Percentiles rank a stretch among this genome's conserved stretches.
These are phyloP conservation scores for Trinorchestia longiramus DNA, from an alignment of 1,140 invertebrate species.

Conservation along the genomic window DNA sequence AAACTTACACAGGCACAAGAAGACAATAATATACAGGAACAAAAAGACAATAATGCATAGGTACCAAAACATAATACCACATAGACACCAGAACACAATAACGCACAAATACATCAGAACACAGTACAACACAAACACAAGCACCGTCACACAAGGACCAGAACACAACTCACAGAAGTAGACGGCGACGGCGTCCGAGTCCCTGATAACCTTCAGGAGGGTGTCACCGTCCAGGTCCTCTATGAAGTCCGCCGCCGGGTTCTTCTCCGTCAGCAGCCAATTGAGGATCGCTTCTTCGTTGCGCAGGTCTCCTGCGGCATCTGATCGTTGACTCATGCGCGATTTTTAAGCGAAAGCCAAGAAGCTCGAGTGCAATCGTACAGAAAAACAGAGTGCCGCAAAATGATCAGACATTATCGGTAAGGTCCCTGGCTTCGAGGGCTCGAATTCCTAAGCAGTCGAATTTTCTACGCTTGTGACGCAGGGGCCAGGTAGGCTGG, in stretches of 20 bases:
- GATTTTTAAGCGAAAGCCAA: neutral
- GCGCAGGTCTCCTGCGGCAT: conserved; percentile 80
- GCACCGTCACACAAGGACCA: neutral
- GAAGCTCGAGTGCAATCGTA: neutral
- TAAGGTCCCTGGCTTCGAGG: too few species aligned
- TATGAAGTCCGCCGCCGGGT: conserved; percentile 70
- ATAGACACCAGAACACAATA: too few species aligned
- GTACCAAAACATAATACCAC: too few species aligned
- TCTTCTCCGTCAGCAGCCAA: conserved; percentile 78
- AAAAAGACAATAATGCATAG: too few species aligned
- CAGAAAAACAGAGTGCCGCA: neutral
- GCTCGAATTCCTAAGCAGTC: too few species aligned
- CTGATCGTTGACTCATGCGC: conserved; percentile 5
- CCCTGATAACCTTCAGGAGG: conserved; percentile 67
- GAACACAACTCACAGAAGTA: conserved; percentile 69
- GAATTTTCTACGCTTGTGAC: too few species aligned
- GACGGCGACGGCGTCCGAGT: conserved; percentile 68
- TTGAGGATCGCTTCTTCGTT: conserved; percentile 92
- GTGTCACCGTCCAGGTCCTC: conserved; percentile 70
- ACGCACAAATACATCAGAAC: neutral
- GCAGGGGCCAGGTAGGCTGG: too few species aligned
- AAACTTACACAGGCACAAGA: too few species aligned
- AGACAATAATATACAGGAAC: too few species aligned
- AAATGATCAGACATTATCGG: too few species aligned
- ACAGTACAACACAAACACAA: neutral